phyloP scores from a whole-genome alignment of 2,797 vertebrate genomes.

The Melanotaenia pygmaea region DNA sequence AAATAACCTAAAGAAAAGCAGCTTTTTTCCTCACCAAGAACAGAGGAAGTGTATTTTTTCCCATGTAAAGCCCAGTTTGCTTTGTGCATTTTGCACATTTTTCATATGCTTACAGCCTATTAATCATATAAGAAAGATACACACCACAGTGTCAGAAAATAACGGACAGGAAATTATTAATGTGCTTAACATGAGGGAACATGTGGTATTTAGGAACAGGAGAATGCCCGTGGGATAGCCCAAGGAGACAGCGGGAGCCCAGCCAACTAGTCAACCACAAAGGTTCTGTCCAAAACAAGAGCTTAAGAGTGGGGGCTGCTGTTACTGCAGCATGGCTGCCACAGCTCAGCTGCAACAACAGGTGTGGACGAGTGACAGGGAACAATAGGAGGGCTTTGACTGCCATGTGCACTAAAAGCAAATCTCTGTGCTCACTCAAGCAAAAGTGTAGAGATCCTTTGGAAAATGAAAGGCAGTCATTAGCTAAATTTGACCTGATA shows the following conservation, averaged over 20 bases:
- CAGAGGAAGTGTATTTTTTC: slow-evolving; percentile 28
- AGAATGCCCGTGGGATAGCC: slow-evolving; percentile 66
- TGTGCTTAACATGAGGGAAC: slow-evolving; percentile 73
- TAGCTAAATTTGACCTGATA: background rate
- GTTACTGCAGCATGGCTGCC: slow-evolving; percentile 57
- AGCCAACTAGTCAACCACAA: slow-evolving; percentile 51
- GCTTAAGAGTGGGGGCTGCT: slow-evolving; percentile 62
- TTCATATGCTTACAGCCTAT: slow-evolving; percentile 61
- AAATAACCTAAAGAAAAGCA: slow-evolving; percentile 61
- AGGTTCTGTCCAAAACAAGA: slow-evolving; percentile 77
- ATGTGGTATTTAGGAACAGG: slow-evolving; percentile 77
- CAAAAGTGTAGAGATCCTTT: background rate
- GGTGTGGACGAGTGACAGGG: slow-evolving; percentile 78
- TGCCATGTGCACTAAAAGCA: slow-evolving; percentile 36
- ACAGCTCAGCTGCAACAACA: slow-evolving; percentile 76
- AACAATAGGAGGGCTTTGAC: slow-evolving; percentile 62
- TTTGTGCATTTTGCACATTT: slow-evolving; percentile 62
- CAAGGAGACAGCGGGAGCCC: slow-evolving; percentile 57
- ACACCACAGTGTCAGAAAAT: slow-evolving; percentile 56
- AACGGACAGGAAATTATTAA: slow-evolving; percentile 74
- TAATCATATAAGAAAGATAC: slow-evolving; percentile 71
- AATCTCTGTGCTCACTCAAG: slow-evolving; percentile 11
- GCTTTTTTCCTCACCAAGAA: slow-evolving; percentile 38
- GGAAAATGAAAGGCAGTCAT: background rate
- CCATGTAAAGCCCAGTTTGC: slow-evolving; percentile 16